These are phyloP conservation scores for Anticlea derivata DNA, from an alignment of 2,888 invertebrate genomes.

Conservation along the genomic window DNA sequence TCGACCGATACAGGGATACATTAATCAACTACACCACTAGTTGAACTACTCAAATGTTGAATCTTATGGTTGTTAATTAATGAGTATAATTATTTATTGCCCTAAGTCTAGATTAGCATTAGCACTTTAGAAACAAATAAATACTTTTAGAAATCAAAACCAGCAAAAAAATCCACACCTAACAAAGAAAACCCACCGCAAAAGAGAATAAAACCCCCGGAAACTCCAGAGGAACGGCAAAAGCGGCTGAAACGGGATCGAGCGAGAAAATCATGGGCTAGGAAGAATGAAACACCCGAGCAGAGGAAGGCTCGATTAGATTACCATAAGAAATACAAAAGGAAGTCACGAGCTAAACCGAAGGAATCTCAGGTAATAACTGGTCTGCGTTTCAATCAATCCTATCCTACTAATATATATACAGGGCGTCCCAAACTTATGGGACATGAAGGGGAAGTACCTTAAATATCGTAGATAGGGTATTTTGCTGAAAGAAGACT, in stretches of 20 bases:
- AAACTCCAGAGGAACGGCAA: slow-evolving; percentile 6
- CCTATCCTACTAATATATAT: not conserved
- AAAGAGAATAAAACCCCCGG: not conserved
- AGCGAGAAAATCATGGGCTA: slow-evolving; percentile 6
- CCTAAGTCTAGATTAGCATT: too few relatives aligned
- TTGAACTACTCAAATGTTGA: too few relatives aligned
- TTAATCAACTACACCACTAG: too few relatives aligned
- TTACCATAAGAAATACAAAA: slow-evolving; percentile 40
- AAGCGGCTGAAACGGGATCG: slow-evolving; percentile 6
- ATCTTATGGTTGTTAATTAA: too few relatives aligned
- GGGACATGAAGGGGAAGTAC: too few relatives aligned
- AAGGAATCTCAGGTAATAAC: slow-evolving; percentile 1
- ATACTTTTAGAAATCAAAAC: not conserved
- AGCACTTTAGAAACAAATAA: too few relatives aligned
- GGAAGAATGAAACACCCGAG: slow-evolving; percentile 18
- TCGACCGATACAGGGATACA: too few relatives aligned
- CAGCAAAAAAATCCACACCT: not conserved
- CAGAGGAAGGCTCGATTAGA: slow-evolving; percentile 37
- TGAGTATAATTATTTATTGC: too few relatives aligned
- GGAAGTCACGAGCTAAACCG: slow-evolving; percentile 8
- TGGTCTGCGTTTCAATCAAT: too few relatives aligned
- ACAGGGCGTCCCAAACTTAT: too few relatives aligned
- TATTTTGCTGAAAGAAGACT: too few relatives aligned
- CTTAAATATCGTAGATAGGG: too few relatives aligned
- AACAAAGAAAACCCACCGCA: not conserved